Conservation (phyloP, 2,113 vertebrate species). For the Ptilonorhynchus violaceus region DNA sequence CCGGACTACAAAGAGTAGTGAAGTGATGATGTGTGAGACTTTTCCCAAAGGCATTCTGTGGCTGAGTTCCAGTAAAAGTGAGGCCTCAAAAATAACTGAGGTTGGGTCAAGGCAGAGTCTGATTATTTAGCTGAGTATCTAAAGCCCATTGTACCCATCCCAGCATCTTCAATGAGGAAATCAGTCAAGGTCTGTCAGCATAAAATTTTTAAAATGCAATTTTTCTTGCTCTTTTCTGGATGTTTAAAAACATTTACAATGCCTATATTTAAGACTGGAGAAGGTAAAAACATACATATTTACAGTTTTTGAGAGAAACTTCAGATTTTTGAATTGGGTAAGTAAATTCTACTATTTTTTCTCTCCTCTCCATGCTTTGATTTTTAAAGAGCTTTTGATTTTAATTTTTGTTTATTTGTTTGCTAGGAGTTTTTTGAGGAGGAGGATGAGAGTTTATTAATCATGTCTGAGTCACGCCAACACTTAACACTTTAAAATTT, state of each 20-base stretch:
- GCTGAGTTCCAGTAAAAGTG: not conserved
- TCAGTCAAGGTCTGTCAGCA: not conserved
- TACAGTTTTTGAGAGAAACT: not conserved
- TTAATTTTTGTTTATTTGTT: not conserved
- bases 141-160: not conserved
- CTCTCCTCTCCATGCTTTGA: not conserved
- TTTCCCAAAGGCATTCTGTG: not conserved
- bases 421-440: not conserved
- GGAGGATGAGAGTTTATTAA: not conserved
- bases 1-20: not conserved
- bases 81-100: not conserved
- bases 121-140: not conserved
- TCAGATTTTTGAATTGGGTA: accelerated
- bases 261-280: not conserved
- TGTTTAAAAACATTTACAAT: not conserved
- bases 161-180: not conserved
- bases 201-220: accelerated
- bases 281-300: not conserved
- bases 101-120: not conserved
- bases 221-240: not conserved
- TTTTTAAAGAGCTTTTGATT: not conserved
- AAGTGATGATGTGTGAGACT: accelerated
- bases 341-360: not conserved
- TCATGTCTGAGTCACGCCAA: not conserved
- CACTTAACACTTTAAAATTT: not conserved